A percentile compares a stretch with the other conserved stretches of the same genome.
These are phyloP conservation scores for Barbus barbus DNA, from an alignment of 2,113 vertebrate genomes.

Conservation along the genomic window DNA sequence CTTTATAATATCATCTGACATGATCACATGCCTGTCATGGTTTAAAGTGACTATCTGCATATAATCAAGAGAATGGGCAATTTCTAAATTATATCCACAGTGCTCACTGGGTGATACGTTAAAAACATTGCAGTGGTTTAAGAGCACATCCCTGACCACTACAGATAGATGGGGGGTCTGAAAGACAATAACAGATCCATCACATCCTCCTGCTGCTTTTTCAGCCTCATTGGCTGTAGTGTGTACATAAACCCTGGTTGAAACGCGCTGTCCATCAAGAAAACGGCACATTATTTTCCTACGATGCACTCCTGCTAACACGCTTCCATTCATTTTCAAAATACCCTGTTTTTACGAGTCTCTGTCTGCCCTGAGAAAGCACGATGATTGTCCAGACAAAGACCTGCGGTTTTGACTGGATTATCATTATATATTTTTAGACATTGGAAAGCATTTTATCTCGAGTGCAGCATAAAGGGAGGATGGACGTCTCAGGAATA, in stretches of 20 bases:
- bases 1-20: neutral
- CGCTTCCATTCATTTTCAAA: slow-evolving; percentile 44
- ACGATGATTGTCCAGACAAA: slow-evolving; percentile 30
- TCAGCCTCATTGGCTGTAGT: slow-evolving; percentile 47
- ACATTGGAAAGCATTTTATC: slow-evolving; percentile 7
- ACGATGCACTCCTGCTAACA: slow-evolving; percentile 40
- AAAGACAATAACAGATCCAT: slow-evolving; percentile 51
- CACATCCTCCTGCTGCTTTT: slow-evolving; percentile 29
- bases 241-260: slow-evolving; percentile 48
- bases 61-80: neutral
- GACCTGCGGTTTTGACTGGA: slow-evolving; percentile 15
- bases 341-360: slow-evolving; percentile 32
- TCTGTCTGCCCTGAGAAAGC: slow-evolving; percentile 27
- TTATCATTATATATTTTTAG: slow-evolving; percentile 35
- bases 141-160: slow-evolving; percentile 38
- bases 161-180: slow-evolving; percentile 29
- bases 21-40: neutral
- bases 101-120: neutral
- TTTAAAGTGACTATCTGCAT: slow-evolving; percentile 11
- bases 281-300: slow-evolving; percentile 45
- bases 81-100: neutral
- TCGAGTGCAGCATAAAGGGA: neutral
- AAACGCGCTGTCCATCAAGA: slow-evolving; percentile 44
- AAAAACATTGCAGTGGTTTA: slow-evolving; percentile 15
- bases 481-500: neutral